phyloP scores from a whole-genome alignment of 2,113 vertebrate genomes.

The Heterotis niloticus region DNA sequence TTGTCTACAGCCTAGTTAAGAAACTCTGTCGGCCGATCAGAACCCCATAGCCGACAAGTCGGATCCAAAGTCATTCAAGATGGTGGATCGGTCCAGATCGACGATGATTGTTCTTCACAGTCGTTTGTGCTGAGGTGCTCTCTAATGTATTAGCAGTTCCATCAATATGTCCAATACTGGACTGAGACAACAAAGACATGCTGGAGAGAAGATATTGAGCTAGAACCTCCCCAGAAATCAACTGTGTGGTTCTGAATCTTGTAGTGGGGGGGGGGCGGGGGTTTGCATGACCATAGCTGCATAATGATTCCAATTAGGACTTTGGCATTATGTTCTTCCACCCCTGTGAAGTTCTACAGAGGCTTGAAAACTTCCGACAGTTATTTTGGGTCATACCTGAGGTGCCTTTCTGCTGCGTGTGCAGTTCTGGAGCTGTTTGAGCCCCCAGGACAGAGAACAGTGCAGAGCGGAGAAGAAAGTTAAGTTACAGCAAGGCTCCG shows the following conservation, averaged over 20 bases:
- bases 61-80: slow-evolving; percentile 57
- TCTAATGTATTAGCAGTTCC: slow-evolving; percentile 44
- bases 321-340: slow-evolving; percentile 25
- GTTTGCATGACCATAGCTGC: background rate
- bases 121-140: slow-evolving; percentile 41
- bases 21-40: slow-evolving; percentile 50
- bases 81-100: slow-evolving; percentile 41
- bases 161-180: slow-evolving; percentile 41
- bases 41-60: slow-evolving; percentile 49
- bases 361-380: slow-evolving; percentile 22
- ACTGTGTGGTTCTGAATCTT: slow-evolving; percentile 5
- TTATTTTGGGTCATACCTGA: slow-evolving; percentile 15
- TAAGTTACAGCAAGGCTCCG: background rate
- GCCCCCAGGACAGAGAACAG: slow-evolving; percentile 29
- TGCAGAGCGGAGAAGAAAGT: slow-evolving; percentile 12
- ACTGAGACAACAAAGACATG: slow-evolving; percentile 15
- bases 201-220: slow-evolving; percentile 31
- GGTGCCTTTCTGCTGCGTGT: slow-evolving; percentile 35
- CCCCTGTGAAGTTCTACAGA: slow-evolving; percentile 17
- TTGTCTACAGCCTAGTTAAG: slow-evolving; percentile 50
- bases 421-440: slow-evolving; percentile 21
- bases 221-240: slow-evolving; percentile 25
- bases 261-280: background rate
- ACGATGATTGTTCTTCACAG: slow-evolving; percentile 47
- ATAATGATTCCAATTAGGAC: slow-evolving; percentile 30